Conservation (phyloP, 2,797 vertebrate species). For the Echeneis naucrates region DNA sequence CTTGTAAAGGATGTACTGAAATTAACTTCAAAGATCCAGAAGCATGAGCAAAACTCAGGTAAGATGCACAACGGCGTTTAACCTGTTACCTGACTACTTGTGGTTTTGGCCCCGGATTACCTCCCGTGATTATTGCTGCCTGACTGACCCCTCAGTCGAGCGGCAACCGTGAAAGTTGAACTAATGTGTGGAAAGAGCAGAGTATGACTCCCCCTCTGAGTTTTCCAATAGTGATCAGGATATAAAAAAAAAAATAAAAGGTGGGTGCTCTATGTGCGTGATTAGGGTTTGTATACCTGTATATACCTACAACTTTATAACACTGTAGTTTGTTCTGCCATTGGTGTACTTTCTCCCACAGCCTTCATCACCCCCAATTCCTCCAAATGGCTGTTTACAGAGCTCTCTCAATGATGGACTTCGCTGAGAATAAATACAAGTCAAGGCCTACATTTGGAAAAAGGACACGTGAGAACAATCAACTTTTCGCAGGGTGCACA, state of each 20-base stretch:
- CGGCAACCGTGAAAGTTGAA: constrained; percentile 4
- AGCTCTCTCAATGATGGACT: constrained; percentile 66
- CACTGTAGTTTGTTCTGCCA: constrained; percentile 58
- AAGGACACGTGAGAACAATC: constrained; percentile 53
- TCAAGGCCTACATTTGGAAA: constrained; percentile 41
- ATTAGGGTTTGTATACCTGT: constrained; percentile 64
- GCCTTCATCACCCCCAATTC: constrained; percentile 62
- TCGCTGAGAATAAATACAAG: constrained; percentile 44
- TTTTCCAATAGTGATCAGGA: constrained; percentile 25
- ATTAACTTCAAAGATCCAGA: constrained; percentile 16
- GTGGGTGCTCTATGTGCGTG: constrained; percentile 28
- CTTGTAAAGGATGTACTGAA: constrained; percentile 5
- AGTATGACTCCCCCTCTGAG: constrained; percentile 5
- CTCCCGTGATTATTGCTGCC: constrained; percentile 36
- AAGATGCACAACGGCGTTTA: constrained; percentile 57
- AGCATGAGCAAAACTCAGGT: constrained; percentile 66
- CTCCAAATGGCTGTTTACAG: constrained; percentile 61
- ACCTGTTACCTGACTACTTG: constrained; percentile 38
- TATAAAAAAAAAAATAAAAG: no score
- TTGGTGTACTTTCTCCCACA: constrained; percentile 67
- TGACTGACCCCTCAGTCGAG: constrained; percentile 15
- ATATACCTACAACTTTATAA: constrained; percentile 59
- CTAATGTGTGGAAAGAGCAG: background rate
- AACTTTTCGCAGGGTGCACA: constrained; percentile 33
- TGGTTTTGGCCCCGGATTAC: constrained; percentile 34